These are phyloP conservation scores for Arion vulgaris DNA, from an alignment of 1,140 invertebrate genomes.

Conservation along the genomic window DNA sequence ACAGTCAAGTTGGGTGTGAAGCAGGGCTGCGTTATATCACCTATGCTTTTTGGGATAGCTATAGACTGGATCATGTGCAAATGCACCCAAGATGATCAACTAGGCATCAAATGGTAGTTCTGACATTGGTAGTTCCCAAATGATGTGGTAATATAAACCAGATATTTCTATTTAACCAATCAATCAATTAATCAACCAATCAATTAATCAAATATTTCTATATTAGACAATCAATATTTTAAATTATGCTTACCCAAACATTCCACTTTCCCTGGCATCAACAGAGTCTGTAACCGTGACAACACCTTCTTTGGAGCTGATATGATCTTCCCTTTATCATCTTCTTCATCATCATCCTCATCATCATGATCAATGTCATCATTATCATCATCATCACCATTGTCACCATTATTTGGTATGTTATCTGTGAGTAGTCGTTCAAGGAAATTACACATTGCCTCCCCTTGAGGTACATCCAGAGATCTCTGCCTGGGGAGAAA, in stretches of 20 bases:
- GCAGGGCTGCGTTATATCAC: too few species aligned
- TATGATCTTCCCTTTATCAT: slow-evolving; percentile 39
- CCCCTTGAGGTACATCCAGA: slow-evolving; percentile 57
- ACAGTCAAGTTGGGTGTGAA: too few species aligned
- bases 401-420: slow-evolving; percentile 41
- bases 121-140: too few species aligned
- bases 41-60: too few species aligned
- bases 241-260: slow-evolving; percentile 44
- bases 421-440: slow-evolving; percentile 57
- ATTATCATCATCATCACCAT: slow-evolving; percentile 30
- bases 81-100: too few species aligned
- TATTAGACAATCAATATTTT: too few species aligned
- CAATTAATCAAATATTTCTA: too few species aligned
- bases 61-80: too few species aligned
- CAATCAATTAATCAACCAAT: too few species aligned
- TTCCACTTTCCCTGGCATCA: slow-evolving; percentile 55
- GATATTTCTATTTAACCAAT: too few species aligned
- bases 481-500: slow-evolving; percentile 62
- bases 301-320: slow-evolving; percentile 43
- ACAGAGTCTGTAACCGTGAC: slow-evolving; percentile 52
- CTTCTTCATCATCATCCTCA: slow-evolving; percentile 49
- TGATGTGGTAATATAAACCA: too few species aligned
- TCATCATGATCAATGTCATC: slow-evolving; percentile 43
- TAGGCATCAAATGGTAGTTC: too few species aligned
- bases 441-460: slow-evolving; percentile 61